These are phyloP conservation scores for Dreissena rostriformis DNA, from an alignment of 1,140 invertebrate genomes.

Conservation along the genomic window DNA sequence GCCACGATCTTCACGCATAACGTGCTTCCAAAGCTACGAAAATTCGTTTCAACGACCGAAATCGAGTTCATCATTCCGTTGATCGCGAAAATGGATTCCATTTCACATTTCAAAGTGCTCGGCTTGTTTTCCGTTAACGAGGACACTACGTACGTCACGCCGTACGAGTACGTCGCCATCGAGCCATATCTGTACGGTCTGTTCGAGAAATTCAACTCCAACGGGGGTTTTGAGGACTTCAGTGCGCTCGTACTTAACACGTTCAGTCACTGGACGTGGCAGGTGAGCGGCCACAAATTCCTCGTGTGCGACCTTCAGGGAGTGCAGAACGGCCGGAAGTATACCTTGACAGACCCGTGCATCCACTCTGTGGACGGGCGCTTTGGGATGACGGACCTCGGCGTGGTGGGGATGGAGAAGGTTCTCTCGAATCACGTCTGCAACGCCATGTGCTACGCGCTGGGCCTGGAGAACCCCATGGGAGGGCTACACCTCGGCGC, in stretches of 20 bases:
- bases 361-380: conserved; percentile 51
- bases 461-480: conserved; percentile 47
- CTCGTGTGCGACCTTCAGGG: conserved; percentile 58
- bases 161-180: conserved; percentile 41
- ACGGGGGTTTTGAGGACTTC: conserved; percentile 48
- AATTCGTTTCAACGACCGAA: conserved; percentile 17
- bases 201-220: conserved; percentile 56
- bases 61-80: conserved; percentile 50
- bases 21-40: conserved; percentile 29
- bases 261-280: conserved; percentile 57
- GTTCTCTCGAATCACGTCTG: conserved; percentile 56
- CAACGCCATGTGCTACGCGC: conserved; percentile 43
- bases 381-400: conserved; percentile 50
- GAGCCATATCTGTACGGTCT: conserved; percentile 45
- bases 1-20: conserved; percentile 28
- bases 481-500: conserved; percentile 37
- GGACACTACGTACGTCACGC: conserved; percentile 31
- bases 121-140: conserved; percentile 33
- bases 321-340: conserved; percentile 36
- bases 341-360: conserved; percentile 52
- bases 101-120: conserved; percentile 53
- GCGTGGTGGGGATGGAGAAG: conserved; percentile 52
- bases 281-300: conserved; percentile 35
- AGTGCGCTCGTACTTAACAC: conserved; percentile 23
- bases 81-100: conserved; percentile 44